Conservation (phyloP, 1,140 invertebrate genomes). For the Leptopilina boulardi region DNA sequence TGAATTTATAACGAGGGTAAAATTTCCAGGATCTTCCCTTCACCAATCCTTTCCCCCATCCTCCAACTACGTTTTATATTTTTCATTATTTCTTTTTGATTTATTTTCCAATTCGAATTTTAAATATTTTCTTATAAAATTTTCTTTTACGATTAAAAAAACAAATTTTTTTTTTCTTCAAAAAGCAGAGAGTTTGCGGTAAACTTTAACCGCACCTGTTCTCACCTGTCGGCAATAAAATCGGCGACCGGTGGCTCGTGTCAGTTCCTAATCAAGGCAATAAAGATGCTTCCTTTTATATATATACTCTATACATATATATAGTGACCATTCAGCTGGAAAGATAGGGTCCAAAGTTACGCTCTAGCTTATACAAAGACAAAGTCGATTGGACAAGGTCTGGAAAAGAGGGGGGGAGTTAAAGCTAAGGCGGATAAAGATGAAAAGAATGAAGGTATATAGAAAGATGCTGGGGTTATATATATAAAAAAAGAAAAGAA, state of each 20-base stretch:
- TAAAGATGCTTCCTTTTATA: conserved; percentile 46
- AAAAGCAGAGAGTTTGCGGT: too few relatives aligned
- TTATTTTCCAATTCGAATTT: not conserved
- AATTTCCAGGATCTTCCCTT: conserved; percentile 27
- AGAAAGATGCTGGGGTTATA: not conserved
- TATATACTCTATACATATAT: too few relatives aligned
- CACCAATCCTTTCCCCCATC: not conserved
- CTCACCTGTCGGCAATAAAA: not conserved
- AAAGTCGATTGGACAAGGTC: not conserved
- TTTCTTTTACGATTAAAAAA: too few relatives aligned
- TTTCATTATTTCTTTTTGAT: conserved; percentile 1
- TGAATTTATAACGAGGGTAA: conserved; percentile 63
- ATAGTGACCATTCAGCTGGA: conserved; percentile 41
- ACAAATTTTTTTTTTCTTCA: too few relatives aligned
- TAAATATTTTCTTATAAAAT: not conserved
- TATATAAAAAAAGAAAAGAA: not conserved
- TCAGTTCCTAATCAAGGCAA: conserved; percentile 52
- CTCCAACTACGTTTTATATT: too few relatives aligned
- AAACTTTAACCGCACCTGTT: not conserved
- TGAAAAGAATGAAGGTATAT: conserved; percentile 30
- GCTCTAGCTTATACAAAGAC: not conserved
- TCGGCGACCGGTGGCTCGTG: conserved; percentile 32
- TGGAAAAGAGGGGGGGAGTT: not conserved
- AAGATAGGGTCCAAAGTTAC: conserved; percentile 7
- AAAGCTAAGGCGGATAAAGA: conserved; percentile 24